These are phyloP conservation scores for Vanessa cardui DNA, from an alignment of 2,888 invertebrate genomes.

Conservation along the genomic window DNA sequence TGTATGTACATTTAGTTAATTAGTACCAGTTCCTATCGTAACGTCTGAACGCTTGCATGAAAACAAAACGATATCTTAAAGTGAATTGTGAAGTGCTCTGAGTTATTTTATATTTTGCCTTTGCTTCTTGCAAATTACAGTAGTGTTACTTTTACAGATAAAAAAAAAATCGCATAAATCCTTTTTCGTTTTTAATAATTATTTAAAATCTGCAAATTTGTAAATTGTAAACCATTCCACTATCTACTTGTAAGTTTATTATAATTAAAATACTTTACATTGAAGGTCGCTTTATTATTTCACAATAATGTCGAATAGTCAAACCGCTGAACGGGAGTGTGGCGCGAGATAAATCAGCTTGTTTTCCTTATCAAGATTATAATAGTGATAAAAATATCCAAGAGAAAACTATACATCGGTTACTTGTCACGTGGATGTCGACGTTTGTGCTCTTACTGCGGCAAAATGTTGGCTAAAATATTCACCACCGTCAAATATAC, in stretches of 20 bases:
- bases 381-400: constrained; percentile 73
- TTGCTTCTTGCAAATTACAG: background rate
- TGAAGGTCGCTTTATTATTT: constrained; percentile 30
- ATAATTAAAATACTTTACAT: constrained; percentile 4
- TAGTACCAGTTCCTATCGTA: constrained; percentile 25
- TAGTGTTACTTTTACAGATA: too few relatives aligned
- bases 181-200: too few relatives aligned
- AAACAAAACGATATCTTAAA: constrained; percentile 19
- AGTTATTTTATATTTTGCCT: background rate
- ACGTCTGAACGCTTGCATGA: constrained; percentile 29
- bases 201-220: too few relatives aligned
- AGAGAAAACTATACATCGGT: constrained; percentile 56
- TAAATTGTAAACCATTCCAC: too few relatives aligned
- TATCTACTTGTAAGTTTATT: background rate
- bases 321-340: constrained; percentile 43
- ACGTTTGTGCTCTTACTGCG: constrained; percentile 19
- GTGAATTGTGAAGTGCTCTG: constrained; percentile 1
- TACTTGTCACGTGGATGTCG: constrained; percentile 52
- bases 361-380: constrained; percentile 79
- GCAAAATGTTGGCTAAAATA: constrained; percentile 73
- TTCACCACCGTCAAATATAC: constrained; percentile 76
- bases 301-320: constrained; percentile 42
- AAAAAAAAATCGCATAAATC: too few relatives aligned
- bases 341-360: constrained; percentile 68
- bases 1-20: constrained; percentile 24